Percentiles rank a stretch among this genome's conserved stretches.
Evolutionary conservation across 37 sponge, comb jelly and placozoan genomes (phyloP).

Genomic region (Halisarca cf. caerulea): DNA sequence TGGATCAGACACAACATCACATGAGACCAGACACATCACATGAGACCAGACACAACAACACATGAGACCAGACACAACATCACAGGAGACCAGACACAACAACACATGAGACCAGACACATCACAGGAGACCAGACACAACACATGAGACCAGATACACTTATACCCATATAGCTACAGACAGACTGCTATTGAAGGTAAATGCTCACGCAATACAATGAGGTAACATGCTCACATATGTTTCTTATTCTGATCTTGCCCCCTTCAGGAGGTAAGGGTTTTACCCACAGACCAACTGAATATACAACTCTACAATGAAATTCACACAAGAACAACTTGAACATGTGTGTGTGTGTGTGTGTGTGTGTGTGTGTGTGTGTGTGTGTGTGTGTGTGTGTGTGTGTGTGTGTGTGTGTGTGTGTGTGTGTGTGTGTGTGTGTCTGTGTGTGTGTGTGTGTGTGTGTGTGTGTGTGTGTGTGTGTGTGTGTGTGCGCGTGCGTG

Average conservation of each 20-base stretch:
- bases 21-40: neutral
- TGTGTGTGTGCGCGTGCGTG: no score
- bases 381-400: neutral
- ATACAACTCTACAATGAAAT: slow-evolving; percentile 34
- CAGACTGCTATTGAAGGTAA: no score
- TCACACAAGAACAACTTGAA: neutral
- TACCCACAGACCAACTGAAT: slow-evolving; percentile 52
- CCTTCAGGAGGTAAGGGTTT: slow-evolving; percentile 38
- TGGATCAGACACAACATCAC: neutral
- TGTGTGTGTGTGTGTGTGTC: neutral
- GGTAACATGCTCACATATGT: slow-evolving; percentile 55
- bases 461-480: neutral
- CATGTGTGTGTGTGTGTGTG: neutral
- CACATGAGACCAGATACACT: neutral
- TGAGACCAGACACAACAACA: neutral
- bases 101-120: neutral
- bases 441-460: no score
- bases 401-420: no score
- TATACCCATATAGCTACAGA: neutral
- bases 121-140: neutral
- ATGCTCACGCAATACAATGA: no score
- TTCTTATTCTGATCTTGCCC: slow-evolving; percentile 38
- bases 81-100: neutral
- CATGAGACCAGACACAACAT: neutral
- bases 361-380: no score